Conservation (phyloP, 2,888 invertebrate genomes). For the Idaea dimidiata region DNA sequence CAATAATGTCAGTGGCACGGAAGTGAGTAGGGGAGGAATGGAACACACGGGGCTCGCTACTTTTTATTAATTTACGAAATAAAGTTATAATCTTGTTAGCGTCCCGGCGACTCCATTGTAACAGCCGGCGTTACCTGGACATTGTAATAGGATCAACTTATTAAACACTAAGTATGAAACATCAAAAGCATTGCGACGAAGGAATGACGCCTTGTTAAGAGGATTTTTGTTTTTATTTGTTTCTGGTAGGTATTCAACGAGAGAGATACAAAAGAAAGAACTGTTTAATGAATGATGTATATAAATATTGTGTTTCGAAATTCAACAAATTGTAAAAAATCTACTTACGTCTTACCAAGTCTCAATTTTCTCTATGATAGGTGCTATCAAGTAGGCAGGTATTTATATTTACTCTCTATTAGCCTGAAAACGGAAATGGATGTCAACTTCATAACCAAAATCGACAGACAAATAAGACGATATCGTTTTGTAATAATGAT, state of each 20-base stretch:
- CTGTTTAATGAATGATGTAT: background rate
- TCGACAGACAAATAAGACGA: constrained; percentile 61
- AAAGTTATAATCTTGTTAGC: constrained; percentile 80
- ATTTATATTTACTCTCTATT: background rate
- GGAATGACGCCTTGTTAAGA: constrained; percentile 70
- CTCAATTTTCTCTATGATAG: background rate
- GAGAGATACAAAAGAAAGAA: background rate
- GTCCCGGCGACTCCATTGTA: constrained; percentile 66
- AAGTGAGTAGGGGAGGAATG: constrained; percentile 39
- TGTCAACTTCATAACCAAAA: background rate
- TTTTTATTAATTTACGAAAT: constrained; percentile 79
- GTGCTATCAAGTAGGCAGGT: background rate
- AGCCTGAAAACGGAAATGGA: background rate
- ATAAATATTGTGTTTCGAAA: background rate
- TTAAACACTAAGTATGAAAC: constrained; percentile 79
- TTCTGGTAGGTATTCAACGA: background rate
- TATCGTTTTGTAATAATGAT: constrained; percentile 61
- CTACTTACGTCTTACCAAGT: too few species aligned
- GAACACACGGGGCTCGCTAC: constrained; percentile 58
- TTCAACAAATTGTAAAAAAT: background rate
- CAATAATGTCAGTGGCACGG: constrained; percentile 36
- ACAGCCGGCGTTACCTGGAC: constrained; percentile 69
- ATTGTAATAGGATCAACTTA: constrained; percentile 81
- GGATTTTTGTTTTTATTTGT: constrained; percentile 51
- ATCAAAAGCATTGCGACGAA: constrained; percentile 74